A percentile compares a stretch with the other conserved stretches of the same genome.
Evolutionary conservation across 2,888 invertebrate genomes (phyloP).

Genomic region (Hermaeophaga mercurialis): DNA sequence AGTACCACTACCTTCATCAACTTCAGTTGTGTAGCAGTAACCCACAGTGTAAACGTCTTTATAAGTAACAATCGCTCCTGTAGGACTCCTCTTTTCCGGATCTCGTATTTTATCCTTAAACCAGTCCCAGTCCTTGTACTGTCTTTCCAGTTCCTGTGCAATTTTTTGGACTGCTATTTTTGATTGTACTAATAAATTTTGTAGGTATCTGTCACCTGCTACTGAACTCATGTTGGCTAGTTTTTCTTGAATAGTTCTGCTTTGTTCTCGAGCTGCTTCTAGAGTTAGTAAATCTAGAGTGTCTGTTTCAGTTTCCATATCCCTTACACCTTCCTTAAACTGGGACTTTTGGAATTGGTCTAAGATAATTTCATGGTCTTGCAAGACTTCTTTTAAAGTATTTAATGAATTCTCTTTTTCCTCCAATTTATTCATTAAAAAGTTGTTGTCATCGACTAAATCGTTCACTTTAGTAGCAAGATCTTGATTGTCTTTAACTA

Average conservation of each 20-base stretch:
- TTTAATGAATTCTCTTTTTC: constrained; percentile 37
- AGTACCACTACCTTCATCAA: neutral
- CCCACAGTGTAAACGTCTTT: constrained; percentile 2
- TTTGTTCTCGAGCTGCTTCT: constrained; percentile 36
- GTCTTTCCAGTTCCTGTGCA: constrained; percentile 47
- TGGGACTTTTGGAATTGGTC: constrained; percentile 20
- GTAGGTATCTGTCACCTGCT: constrained; percentile 45
- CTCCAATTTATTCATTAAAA: constrained; percentile 27
- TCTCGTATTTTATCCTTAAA: constrained; percentile 29
- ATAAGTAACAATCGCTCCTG: neutral
- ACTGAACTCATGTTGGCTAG: constrained; percentile 24
- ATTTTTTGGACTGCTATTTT: constrained; percentile 50
- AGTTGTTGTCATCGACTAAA: constrained; percentile 24
- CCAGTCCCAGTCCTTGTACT: constrained; percentile 45
- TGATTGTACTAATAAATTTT: constrained; percentile 49
- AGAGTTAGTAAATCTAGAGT: constrained; percentile 23
- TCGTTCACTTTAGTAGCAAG: constrained; percentile 23
- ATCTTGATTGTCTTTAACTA: constrained; percentile 42
- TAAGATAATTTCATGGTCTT: constrained; percentile 35
- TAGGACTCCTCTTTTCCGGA: neutral
- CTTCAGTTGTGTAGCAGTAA: neutral
- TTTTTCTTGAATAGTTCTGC: constrained; percentile 32
- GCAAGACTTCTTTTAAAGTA: constrained; percentile 36
- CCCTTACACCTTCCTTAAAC: constrained; percentile 7
- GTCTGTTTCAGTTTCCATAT: constrained; percentile 17